Evolutionary conservation across 2,888 invertebrate genomes (phyloP), one percentile per base, ranked within the genome.

Genomic region (Caenorhabditis wallacei): DNA sequence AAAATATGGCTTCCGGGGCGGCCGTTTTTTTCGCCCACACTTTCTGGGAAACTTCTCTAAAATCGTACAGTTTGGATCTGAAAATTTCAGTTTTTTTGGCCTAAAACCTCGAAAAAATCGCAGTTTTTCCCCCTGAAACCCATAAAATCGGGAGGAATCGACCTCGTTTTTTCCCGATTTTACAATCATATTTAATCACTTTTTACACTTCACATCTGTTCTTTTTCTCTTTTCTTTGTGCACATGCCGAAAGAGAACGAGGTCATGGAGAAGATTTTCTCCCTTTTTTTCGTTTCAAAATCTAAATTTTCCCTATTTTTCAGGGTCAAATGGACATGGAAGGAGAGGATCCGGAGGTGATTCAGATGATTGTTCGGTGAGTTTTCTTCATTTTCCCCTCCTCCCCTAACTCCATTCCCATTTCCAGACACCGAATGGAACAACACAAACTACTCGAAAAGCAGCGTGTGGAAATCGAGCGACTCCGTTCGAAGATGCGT

Each of bases 391-490:
- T 5, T 30, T 5, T 3, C 30, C 30, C 30, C 56, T 59, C 43
- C 26, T 18, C 11, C 53, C 30, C 10, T 24, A 8, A 22, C 78
- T 82, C 40, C 70, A 86, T 30, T 30, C 30, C 30, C 30, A 30
- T 30, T 30, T 30, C n/a, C 30, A 30, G 30, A 30, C 87, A 87
- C 53, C 82, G 78, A 8, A 64, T 70, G 46, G 84, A 87, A 63
- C 82, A 84, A 66, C 80, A 80, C 48, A 66, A 82, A 46, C 74
- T 85, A 24, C 74, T 76, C 24, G 87, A 87, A 66, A 85, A 84
- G 54, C 87, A 87, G 61, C 79, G 82, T 1, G 35, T 68, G 30
- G 87, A 87, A 56, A 70, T 87, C 37, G 85, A 87, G 30, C 71
- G 66, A 11, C 74, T 84, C 16, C 82, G 85, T 5, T 69, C 75